phyloP scores from a whole-genome alignment of 2,113 vertebrate genomes.

The Phyllostomus discolor region DNA sequence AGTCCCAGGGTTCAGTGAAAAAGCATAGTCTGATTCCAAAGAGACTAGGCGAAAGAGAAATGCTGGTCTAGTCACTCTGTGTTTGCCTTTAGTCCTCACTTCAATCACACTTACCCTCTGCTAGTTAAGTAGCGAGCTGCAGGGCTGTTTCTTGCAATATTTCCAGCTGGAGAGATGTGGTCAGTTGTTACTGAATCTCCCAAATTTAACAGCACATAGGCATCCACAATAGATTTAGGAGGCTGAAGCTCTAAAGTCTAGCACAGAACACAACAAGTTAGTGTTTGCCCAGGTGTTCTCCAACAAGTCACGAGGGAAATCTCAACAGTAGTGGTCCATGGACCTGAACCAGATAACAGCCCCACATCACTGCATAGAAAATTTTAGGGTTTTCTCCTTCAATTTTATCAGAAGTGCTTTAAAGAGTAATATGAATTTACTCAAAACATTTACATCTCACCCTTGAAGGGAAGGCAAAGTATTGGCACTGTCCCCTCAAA shows the following conservation, averaged over 20 bases:
- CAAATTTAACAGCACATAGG: constrained; percentile 92
- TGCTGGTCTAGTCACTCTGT: too few species aligned
- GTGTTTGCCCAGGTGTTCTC: not conserved
- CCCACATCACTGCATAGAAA: not conserved
- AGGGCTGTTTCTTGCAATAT: constrained; percentile 94
- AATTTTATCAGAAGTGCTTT: not conserved
- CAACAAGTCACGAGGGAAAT: not conserved
- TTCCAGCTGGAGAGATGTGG: constrained; percentile 98
- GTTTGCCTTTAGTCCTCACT: not conserved
- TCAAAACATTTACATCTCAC: not conserved
- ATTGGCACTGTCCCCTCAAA: not conserved
- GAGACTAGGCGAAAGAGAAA: not conserved
- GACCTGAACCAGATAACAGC: not conserved
- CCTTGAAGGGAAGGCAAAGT: not conserved
- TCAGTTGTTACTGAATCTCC: constrained; percentile 98
- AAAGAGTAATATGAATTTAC: not conserved
- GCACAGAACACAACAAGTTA: not conserved
- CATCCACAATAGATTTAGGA: constrained; percentile 85
- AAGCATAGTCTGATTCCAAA: not conserved
- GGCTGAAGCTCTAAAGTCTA: constrained; percentile 87
- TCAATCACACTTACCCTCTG: constrained; percentile 84
- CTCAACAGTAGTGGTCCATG: not conserved
- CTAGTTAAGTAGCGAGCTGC: constrained; percentile 92
- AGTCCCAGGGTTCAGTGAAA: not conserved
- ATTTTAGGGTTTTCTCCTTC: not conserved